phyloP scores from a whole-genome alignment of 2,888 invertebrate species.

The Dicyrtomina minuta region DNA sequence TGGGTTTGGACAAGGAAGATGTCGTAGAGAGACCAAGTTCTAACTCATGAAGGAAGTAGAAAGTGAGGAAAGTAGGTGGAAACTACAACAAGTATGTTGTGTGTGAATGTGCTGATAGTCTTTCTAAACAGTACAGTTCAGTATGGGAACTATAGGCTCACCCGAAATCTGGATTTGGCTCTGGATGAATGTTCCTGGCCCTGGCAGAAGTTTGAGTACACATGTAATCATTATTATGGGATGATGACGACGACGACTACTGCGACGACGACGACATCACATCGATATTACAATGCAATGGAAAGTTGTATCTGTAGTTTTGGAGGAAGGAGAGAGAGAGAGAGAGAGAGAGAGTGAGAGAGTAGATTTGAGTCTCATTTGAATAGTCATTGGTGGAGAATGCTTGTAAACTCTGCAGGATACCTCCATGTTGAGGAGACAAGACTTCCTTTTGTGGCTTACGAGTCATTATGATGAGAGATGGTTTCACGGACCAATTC shows the following conservation, averaged over 20 bases:
- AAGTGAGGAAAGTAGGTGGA: neutral
- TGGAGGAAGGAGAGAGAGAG: neutral
- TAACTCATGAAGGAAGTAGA: neutral
- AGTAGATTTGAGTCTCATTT: conserved; percentile 7
- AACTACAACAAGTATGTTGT: neutral
- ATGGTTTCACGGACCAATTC: conserved; percentile 42
- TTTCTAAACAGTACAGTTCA: too few relatives aligned
- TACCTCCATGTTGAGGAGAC: conserved; percentile 29
- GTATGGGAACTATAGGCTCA: too few relatives aligned
- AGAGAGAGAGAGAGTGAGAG: conserved; percentile 1
- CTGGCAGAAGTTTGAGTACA: too few relatives aligned
- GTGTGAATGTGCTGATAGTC: neutral
- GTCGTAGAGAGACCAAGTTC: neutral
- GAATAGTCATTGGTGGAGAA: conserved; percentile 4
- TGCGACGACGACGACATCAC: neutral
- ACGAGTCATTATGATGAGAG: conserved; percentile 43
- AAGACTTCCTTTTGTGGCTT: conserved; percentile 33
- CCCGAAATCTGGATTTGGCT: too few relatives aligned
- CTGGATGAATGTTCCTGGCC: too few relatives aligned
- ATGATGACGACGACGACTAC: too few relatives aligned
- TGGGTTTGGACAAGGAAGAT: too few relatives aligned
- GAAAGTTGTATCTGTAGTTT: neutral
- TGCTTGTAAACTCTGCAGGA: conserved; percentile 27
- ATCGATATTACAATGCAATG: conserved; percentile 10
- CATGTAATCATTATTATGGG: too few relatives aligned